These are phyloP conservation scores for Mustelus asterias DNA, from an alignment of 2,113 vertebrate genomes.

Conservation along the genomic window DNA sequence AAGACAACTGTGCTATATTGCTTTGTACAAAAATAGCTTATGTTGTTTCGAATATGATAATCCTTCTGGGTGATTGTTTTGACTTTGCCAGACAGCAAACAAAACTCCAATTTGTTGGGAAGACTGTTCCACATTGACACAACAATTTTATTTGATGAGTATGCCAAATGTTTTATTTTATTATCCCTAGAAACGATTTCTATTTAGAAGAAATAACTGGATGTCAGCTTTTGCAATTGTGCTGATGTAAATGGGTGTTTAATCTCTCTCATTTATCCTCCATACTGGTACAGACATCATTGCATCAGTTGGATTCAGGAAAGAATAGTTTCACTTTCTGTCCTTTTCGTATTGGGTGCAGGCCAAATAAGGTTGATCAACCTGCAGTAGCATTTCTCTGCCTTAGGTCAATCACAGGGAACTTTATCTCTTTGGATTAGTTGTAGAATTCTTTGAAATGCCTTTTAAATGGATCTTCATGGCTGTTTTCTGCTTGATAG, in stretches of 20 bases:
- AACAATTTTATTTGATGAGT: neutral
- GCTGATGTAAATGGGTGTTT: neutral
- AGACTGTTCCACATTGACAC: slow-evolving; percentile 14
- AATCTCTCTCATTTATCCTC: neutral
- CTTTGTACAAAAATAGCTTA: neutral
- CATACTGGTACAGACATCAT: neutral
- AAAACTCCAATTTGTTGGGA: neutral
- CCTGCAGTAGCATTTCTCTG: neutral
- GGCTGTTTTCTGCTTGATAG: neutral
- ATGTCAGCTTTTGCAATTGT: slow-evolving; percentile 26
- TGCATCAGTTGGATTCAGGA: neutral
- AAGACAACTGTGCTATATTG: neutral
- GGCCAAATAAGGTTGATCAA: neutral
- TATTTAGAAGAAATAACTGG: neutral
- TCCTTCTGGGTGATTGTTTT: neutral
- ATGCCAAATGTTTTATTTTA: neutral
- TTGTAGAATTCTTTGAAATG: neutral
- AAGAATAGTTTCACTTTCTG: neutral
- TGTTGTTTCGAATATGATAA: neutral
- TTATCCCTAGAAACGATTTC: neutral
- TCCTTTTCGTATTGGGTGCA: neutral
- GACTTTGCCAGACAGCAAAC: neutral
- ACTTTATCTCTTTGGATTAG: neutral
- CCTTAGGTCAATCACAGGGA: neutral
- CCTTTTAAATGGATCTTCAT: neutral